Evolutionary conservation across 2,888 invertebrate species (phyloP), one percentile per base, ranked within the genome.

Genomic region (Hipparchia semele): DNA sequence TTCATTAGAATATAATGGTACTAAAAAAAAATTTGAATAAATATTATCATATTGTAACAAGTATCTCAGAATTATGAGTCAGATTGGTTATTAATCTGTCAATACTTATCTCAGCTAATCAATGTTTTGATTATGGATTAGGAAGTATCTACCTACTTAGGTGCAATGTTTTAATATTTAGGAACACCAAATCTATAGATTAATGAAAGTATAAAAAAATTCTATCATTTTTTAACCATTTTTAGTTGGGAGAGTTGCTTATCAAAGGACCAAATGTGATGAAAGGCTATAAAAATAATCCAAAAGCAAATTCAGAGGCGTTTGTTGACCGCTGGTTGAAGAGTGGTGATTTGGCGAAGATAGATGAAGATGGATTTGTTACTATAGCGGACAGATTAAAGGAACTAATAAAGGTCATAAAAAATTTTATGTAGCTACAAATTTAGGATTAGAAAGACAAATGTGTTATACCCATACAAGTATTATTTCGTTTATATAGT

Each of bases 261-360:
- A 90, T 97, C 2, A 95, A 95, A 77, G 97, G 98, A 0, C 97
- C 97, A 0, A 97, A 97, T 82, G 94, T 97, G 0, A 98, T 98
- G 97, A 95, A 95, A 81, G 97, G 97, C 0, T 98, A 98, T 81
- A 95, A 95, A 75, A 96, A 97, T 77, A 97, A 97, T 81, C 95
- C 95, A 1, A 93, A 96, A 82, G 97, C 97, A 6, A 98, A 96
- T 4, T 89, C 91, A 59, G 95, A 96, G 7, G 95, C 95, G 8
- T 95, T 98, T 81, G 95, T 92, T 54, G 95, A 95, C 65, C 96
- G 96, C 0, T 98, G 98, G 98, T 89, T 97, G 12, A 95, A 96
- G 78, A 96, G 96, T 6, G 97, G 97, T 3, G 97, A 98, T 82
- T 86, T 97, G 58, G 96, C 94, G 0, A 94, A 93, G 79, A 95